These are phyloP conservation scores for Parthenolecanium corni DNA, from an alignment of 2,888 invertebrate genomes.

Conservation along the genomic window DNA sequence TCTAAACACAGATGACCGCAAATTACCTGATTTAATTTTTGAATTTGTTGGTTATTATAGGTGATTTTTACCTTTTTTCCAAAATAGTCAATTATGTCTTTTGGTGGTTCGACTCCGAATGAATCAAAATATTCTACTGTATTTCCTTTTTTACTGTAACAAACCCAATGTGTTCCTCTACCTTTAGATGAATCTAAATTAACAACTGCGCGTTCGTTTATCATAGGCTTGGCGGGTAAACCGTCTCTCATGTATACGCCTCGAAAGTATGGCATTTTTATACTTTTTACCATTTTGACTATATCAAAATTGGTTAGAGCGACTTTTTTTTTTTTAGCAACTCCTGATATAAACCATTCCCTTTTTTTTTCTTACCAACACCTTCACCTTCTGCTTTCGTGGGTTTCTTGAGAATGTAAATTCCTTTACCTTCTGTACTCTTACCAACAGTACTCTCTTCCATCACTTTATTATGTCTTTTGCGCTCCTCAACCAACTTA, in stretches of 20 bases:
- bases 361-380: not conserved
- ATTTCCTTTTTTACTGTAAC: conserved; percentile 27
- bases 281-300: no score
- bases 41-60: not conserved
- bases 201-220: conserved; percentile 31
- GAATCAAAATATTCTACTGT: not conserved
- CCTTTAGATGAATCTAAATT: conserved; percentile 34
- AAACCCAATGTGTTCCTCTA: no score
- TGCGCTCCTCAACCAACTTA: not conserved
- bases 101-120: not conserved
- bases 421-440: no score
- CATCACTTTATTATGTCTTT: not conserved
- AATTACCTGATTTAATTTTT: not conserved
- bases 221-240: conserved; percentile 29
- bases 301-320: no score
- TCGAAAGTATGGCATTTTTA: no score
- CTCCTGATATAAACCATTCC: no score
- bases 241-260: conserved; percentile 32
- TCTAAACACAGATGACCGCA: not conserved
- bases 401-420: not conserved
- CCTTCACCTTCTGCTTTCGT: not conserved
- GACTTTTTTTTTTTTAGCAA: no score
- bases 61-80: not conserved
- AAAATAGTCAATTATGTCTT: not conserved
- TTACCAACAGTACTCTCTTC: not conserved